A percentile compares a stretch with the other conserved stretches of the same genome.
These are phyloP conservation scores for Tokudaia tokunoshimensis DNA, from an alignment of 2,797 vertebrate species.

Conservation along the genomic window DNA sequence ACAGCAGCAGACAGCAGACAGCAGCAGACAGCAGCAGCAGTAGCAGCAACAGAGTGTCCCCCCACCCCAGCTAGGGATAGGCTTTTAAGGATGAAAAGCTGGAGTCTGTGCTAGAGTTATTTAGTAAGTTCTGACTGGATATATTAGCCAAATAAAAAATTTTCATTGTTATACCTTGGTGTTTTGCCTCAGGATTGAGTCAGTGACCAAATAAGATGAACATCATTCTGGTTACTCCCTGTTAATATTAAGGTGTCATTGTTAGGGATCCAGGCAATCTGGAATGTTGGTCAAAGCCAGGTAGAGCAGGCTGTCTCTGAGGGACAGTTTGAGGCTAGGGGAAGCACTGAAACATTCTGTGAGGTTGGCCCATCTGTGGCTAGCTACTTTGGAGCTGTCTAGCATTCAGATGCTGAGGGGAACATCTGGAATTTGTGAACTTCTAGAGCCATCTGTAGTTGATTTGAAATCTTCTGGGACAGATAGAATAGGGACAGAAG, in stretches of 20 bases:
- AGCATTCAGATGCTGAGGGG: not conserved
- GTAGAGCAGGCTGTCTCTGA: not conserved
- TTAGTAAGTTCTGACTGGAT: not conserved
- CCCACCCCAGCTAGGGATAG: not conserved
- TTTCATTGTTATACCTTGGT: not conserved
- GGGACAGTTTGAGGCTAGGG: not conserved
- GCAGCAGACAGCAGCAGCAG: too few relatives aligned
- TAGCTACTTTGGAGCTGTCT: not conserved
- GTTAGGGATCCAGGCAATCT: not conserved
- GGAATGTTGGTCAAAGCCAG: not conserved
- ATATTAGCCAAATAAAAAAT: not conserved
- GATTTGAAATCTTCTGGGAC: not conserved
- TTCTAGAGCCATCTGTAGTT: not conserved
- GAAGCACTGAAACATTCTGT: not conserved
- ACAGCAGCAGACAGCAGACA: not conserved
- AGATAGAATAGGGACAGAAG: not conserved
- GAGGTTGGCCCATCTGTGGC: not conserved
- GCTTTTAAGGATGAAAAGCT: not conserved
- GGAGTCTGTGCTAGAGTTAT: not conserved
- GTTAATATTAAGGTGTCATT: not conserved
- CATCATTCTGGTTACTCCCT: not conserved
- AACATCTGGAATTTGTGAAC: not conserved
- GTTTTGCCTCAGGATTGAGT: not conserved
- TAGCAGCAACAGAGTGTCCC: too few relatives aligned
- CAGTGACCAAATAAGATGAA: not conserved